Percentiles rank a stretch among this genome's conserved stretches.
These are phyloP conservation scores for Gymnodraco acuticeps DNA, from an alignment of 2,797 vertebrate genomes.

Conservation along the genomic window DNA sequence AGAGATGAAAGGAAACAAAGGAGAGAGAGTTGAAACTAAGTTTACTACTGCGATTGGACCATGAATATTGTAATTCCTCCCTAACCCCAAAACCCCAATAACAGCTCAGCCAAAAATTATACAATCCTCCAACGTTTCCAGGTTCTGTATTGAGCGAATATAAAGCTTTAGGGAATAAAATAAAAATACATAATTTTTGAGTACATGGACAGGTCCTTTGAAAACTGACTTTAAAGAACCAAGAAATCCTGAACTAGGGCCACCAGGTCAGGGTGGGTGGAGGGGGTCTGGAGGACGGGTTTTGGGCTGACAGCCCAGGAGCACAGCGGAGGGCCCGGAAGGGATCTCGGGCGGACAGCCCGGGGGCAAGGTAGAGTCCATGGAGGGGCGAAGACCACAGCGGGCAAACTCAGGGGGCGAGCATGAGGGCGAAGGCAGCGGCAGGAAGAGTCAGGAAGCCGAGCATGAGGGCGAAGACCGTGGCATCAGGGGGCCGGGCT, in stretches of 20 bases:
- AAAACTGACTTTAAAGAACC: neutral
- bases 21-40: neutral
- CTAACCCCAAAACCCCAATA: neutral
- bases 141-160: conserved; percentile 10
- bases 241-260: neutral
- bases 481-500: too few relatives aligned
- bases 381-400: too few relatives aligned
- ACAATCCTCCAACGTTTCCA: conserved; percentile 5
- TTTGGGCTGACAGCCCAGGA: too few relatives aligned
- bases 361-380: too few relatives aligned
- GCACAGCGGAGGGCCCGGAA: too few relatives aligned
- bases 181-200: neutral
- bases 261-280: too few relatives aligned
- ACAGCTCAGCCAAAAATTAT: conserved; percentile 2
- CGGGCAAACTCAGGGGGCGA: too few relatives aligned
- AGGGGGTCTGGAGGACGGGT: too few relatives aligned
- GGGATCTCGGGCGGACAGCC: too few relatives aligned
- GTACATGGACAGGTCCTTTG: neutral
- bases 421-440: too few relatives aligned
- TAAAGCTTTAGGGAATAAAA: conserved; percentile 20
- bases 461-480: too few relatives aligned
- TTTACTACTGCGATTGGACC: neutral
- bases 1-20: conserved; percentile 8
- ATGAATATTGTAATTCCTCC: conserved; percentile 8
- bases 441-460: too few relatives aligned